Evolutionary conservation across 2,113 vertebrate species (phyloP), one percentile per base, ranked within the genome.

Genomic region (Tupaia tana): DNA sequence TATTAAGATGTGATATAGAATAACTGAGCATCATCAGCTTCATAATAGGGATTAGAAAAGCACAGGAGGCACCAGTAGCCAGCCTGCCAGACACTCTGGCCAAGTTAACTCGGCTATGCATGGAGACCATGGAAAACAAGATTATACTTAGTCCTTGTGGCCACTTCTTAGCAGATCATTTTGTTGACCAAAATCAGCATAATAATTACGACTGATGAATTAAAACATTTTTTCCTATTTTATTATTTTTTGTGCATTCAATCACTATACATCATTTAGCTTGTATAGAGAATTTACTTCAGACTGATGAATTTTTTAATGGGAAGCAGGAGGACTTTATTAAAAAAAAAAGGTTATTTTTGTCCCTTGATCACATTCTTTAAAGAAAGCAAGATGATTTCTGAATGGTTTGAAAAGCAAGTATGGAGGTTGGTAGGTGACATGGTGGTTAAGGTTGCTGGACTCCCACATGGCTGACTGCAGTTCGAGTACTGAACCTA

Each of bases 1-100:
- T 80, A 87, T 75, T 79, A 95, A 54, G n/a, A 4, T 89, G 11
- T 84, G 43, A 97, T 89, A 93, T 96, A 95, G 87, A 87, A 86
- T 70, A 93, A 89, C 80, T 69, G 80, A 85, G 89, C 52, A 81
- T 84, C 31, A 82, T 84, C 77, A 74, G 12, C 43, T 95, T 95
- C 61, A n/a, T 73, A 71, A 78, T 19, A 71, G 64, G 34, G 29
- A 82, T 92, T 29, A 90, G 25, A 16, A n/a, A 73, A 87, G 73
- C 56, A 31, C 31, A 90, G 84, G 63, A 94, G 75, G 71, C 74
- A 18, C 61, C 52, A 61, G 77, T 91, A 56, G 70, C 70, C 81
- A 96, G 59, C 66, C 87, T 87, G 56, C 70, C 27, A 74, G 74
- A 52, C 85, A 91, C 1, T 90, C 77, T 93, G 91, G 77, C 34